phyloP scores from a whole-genome alignment of 1,140 invertebrate genomes.

The Aculops lycopersici region DNA sequence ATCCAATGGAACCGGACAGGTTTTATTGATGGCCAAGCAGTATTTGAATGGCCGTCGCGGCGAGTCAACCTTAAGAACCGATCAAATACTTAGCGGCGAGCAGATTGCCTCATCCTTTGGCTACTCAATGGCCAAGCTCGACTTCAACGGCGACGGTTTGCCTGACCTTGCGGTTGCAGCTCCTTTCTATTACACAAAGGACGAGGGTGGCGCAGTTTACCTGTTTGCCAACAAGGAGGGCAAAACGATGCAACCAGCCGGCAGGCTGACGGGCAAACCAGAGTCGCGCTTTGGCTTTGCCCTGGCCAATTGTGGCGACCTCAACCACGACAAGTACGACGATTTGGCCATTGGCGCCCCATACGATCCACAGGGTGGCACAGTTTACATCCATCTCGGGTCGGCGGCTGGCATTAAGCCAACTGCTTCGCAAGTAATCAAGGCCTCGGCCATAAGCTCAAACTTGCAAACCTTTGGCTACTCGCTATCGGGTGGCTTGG shows the following conservation, averaged over 20 bases:
- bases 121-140: conserved; percentile 44
- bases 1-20: conserved; percentile 47
- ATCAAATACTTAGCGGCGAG: conserved; percentile 11
- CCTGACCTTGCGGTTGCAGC: conserved; percentile 60
- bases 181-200: conserved; percentile 52
- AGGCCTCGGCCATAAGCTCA: conserved; percentile 13
- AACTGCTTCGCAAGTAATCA: conserved; percentile 37
- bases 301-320: conserved; percentile 46
- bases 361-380: conserved; percentile 17
- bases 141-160: conserved; percentile 49
- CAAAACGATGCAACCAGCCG: neutral
- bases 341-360: conserved; percentile 22
- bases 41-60: conserved; percentile 19
- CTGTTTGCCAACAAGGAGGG: conserved; percentile 31
- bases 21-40: conserved; percentile 29
- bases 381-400: conserved; percentile 22
- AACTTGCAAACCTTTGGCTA: conserved; percentile 37
- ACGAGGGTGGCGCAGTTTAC: conserved; percentile 56
- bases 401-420: conserved; percentile 26
- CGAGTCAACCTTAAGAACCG: conserved; percentile 8
- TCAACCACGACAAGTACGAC: conserved; percentile 31
- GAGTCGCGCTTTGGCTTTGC: conserved; percentile 56
- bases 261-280: conserved; percentile 22
- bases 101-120: conserved; percentile 28
- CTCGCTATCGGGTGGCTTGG: conserved; percentile 50